A percentile compares a stretch with the other conserved stretches of the same genome.
Evolutionary conservation across 2,113 vertebrate genomes (phyloP).

Genomic region (Phasianus colchicus): DNA sequence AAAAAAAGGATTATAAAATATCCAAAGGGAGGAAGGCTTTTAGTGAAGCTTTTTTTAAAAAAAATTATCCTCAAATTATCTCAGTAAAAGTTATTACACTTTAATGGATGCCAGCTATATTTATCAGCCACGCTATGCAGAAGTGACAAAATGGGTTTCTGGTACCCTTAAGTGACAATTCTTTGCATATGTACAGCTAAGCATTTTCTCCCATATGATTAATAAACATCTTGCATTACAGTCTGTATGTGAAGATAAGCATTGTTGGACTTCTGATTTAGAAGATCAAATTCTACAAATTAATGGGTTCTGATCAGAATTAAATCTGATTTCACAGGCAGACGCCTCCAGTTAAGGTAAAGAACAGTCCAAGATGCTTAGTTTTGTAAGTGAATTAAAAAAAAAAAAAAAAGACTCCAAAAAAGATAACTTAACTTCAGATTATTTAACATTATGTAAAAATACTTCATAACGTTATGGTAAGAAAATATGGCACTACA

Average conservation of each 20-base stretch:
- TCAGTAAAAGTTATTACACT: background rate
- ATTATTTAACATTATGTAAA: background rate
- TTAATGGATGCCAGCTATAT: background rate
- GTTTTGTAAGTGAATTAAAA: background rate
- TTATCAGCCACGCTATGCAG: background rate
- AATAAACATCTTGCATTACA: background rate
- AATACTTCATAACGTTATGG: background rate
- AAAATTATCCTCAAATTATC: background rate
- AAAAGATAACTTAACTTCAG: background rate
- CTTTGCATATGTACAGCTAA: background rate
- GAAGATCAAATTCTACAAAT: background rate
- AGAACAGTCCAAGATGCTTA: background rate
- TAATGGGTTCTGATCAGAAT: background rate
- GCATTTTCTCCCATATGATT: background rate
- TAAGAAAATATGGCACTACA: background rate
- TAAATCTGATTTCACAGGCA: background rate
- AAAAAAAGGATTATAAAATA: background rate
- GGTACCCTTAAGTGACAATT: background rate
- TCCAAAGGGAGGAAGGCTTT: background rate
- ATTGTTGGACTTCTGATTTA: background rate
- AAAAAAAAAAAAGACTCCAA: background rate
- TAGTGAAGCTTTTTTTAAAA: background rate
- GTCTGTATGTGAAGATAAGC: background rate
- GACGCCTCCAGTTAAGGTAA: background rate
- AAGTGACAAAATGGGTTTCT: background rate